Conservation (phyloP, 2,888 invertebrate genomes). For the Zygaena filipendulae region DNA sequence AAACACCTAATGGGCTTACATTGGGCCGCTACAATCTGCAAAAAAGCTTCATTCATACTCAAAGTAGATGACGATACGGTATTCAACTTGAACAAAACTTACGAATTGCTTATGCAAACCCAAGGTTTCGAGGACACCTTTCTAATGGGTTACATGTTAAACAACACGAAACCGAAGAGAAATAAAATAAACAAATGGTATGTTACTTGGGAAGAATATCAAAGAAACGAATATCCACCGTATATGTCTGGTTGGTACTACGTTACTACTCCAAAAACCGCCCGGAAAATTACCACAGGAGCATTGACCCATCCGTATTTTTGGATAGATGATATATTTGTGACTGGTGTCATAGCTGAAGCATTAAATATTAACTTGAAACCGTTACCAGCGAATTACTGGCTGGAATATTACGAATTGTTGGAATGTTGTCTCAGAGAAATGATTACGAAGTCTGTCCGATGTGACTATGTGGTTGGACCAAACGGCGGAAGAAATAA, state of each 20-base stretch:
- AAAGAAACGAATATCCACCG: slow-evolving; percentile 71
- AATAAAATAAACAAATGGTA: slow-evolving; percentile 82
- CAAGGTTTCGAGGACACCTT: slow-evolving; percentile 22
- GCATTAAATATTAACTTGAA: slow-evolving; percentile 64
- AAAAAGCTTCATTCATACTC: slow-evolving; percentile 70
- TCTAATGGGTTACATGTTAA: slow-evolving; percentile 75
- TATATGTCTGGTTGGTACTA: slow-evolving; percentile 90
- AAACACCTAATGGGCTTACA: slow-evolving; percentile 85
- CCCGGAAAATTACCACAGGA: slow-evolving; percentile 63
- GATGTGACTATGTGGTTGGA: slow-evolving; percentile 77
- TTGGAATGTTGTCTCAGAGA: slow-evolving; percentile 79
- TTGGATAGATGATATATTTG: slow-evolving; percentile 92
- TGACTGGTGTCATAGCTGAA: slow-evolving; percentile 82
- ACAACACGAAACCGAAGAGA: slow-evolving; percentile 72
- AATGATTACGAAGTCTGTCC: slow-evolving; percentile 61
- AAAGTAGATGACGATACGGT: slow-evolving; percentile 88
- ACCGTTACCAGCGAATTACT: slow-evolving; percentile 69
- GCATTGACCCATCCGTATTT: slow-evolving; percentile 74
- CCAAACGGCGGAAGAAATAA: slow-evolving; percentile 82
- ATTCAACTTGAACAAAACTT: slow-evolving; percentile 71
- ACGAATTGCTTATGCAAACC: slow-evolving; percentile 23
- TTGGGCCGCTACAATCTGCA: slow-evolving; percentile 76
- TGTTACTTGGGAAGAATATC: slow-evolving; percentile 75
- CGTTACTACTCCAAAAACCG: slow-evolving; percentile 75
- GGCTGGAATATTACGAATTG: slow-evolving; percentile 77